Evolutionary conservation across 2,888 invertebrate genomes (phyloP).

Genomic region (Notodonta dromedarius): DNA sequence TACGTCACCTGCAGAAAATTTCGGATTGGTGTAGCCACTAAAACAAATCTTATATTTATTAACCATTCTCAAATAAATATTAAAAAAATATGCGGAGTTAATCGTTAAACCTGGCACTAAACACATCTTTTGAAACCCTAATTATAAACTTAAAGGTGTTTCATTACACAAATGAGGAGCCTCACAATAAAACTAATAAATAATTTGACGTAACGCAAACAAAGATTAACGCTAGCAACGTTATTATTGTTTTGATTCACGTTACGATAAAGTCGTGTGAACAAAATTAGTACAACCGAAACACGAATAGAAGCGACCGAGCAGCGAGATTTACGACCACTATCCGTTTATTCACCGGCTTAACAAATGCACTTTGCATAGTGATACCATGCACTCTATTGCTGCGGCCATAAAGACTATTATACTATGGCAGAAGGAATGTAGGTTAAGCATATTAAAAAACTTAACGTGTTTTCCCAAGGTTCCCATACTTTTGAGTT

Average conservation of each 20-base stretch:
- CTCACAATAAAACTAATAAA: not conserved
- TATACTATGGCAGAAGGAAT: constrained; percentile 18
- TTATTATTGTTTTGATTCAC: constrained; percentile 53
- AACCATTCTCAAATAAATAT: too few relatives aligned
- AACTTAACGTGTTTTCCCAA: constrained; percentile 39
- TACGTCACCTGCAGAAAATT: too few relatives aligned
- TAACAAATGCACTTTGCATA: constrained; percentile 55
- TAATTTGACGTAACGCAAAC: constrained; percentile 20
- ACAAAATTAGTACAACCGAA: constrained; percentile 55
- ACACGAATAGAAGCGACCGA: constrained; percentile 49
- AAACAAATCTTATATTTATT: too few relatives aligned
- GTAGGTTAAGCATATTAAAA: constrained; percentile 45
- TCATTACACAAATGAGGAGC: too few relatives aligned
- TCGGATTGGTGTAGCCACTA: too few relatives aligned
- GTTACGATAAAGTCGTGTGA: constrained; percentile 65
- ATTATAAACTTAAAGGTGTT: too few relatives aligned
- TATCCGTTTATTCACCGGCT: constrained; percentile 57
- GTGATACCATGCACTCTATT: constrained; percentile 28
- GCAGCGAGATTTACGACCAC: constrained; percentile 53
- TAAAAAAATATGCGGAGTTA: too few relatives aligned
- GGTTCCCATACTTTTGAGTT: constrained; percentile 40
- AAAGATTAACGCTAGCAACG: constrained; percentile 26
- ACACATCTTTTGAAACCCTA: too few relatives aligned
- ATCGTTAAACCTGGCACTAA: too few relatives aligned
- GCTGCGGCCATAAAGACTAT: constrained; percentile 2